These are phyloP conservation scores for Porites lobata DNA, from an alignment of 92 coral and sea anemone species.

Conservation along the genomic window DNA sequence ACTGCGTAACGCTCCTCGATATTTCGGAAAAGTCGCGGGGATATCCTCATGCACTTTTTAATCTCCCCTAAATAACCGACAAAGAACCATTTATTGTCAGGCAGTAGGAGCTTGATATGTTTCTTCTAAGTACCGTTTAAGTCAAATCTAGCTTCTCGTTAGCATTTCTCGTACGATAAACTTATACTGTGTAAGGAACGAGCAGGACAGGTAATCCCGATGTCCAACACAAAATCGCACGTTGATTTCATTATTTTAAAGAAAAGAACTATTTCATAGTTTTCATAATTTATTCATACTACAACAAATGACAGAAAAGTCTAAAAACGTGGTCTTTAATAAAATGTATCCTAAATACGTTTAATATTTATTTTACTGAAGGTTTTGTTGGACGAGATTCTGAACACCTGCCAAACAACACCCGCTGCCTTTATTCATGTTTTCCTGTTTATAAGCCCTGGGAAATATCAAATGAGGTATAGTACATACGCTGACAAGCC, in stretches of 20 bases:
- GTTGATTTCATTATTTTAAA: too few relatives aligned
- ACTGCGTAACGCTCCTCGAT: too few relatives aligned
- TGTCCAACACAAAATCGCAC: too few relatives aligned
- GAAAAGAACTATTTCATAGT: neutral
- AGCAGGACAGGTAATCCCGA: too few relatives aligned
- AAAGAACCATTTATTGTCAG: too few relatives aligned
- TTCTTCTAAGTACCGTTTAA: too few relatives aligned
- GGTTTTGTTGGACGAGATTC: neutral
- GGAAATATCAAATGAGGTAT: neutral
- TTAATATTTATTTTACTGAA: neutral
- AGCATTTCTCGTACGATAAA: too few relatives aligned
- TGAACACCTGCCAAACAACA: neutral
- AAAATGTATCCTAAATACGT: constrained; percentile 15
- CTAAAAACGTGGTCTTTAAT: constrained; percentile 15
- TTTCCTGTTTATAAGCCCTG: neutral
- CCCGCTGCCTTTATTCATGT: constrained; percentile 3
- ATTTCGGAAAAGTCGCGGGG: too few relatives aligned
- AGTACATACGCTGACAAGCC: neutral
- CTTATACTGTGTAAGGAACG: too few relatives aligned
- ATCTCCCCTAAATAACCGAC: too few relatives aligned
- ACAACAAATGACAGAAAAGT: constrained; percentile 23
- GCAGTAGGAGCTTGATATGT: too few relatives aligned
- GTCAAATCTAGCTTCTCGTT: neutral
- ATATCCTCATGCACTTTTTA: too few relatives aligned
- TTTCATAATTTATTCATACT: neutral